Base-by-base conservation (phyloP, 1,140 invertebrate genomes). In the Drosophila sturtevanti region DNA sequence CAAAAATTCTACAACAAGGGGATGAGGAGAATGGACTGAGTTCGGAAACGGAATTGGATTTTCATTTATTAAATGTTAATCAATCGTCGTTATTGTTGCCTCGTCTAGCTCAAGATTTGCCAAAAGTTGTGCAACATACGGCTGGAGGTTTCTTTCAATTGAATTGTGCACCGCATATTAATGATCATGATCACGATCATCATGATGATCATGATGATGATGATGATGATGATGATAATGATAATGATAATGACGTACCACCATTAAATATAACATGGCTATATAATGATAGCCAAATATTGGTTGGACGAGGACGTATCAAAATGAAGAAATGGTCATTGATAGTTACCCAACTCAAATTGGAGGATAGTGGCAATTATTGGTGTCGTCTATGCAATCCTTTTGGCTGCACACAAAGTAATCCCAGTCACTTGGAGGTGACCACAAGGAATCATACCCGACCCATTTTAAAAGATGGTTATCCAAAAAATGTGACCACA, bases 311-410 rank as follows among this genome's bases (percentile, higher is more conserved):
- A 16, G 65, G 60, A 3, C 60, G 74, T 18, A 78, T 86, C 2
- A 67, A 62, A 31, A 31, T 93, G 35, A 92, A 92, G 11, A 95
- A 95, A 76, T 96, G 95, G 95, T 93, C 93, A 0, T 92, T 97
- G 14, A 93, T 92, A 2, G 81, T 97, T 35, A 95, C 95, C 72
- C 95, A 97, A 87, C 90, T 96, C 3, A 94, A 95, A 0, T 94
- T 94, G 2, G 92, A 94, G 12, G 97, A 98, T 80, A 94, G 94
- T 52, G 97, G 97, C 35, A 96, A 96, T 80, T 98, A 98, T 91
- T 97, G 95, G 0, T 98, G 97, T 81, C 92, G 95, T 21, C 94
- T 97, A 12, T 96, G 95, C 92, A 98, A 98, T 86, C 82, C 92
- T 14, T 89, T 95, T 16, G 96, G 95, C 3, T 96, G 96, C 81